Conservation (phyloP, 1,140 invertebrate species). For the Palaemon carinicauda region DNA sequence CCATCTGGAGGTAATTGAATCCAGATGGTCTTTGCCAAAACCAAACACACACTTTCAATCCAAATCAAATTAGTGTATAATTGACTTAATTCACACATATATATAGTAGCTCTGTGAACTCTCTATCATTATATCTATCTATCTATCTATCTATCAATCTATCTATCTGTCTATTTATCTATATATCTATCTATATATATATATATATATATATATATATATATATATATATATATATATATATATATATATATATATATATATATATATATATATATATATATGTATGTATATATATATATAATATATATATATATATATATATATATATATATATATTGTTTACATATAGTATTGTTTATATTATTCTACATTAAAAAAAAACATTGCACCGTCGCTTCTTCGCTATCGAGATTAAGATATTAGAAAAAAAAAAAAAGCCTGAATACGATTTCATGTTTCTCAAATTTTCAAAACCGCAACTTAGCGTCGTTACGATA, state of each 20-base stretch:
- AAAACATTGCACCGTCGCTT: too few relatives aligned
- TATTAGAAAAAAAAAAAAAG: too few relatives aligned
- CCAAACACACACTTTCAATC: too few relatives aligned
- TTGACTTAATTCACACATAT: neutral
- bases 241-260: slow-evolving; percentile 3
- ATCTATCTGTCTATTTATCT: neutral
- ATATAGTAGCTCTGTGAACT: neutral
- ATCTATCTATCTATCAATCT: neutral
- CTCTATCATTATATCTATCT: neutral
- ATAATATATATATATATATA: neutral
- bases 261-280: slow-evolving; percentile 2
- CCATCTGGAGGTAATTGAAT: too few relatives aligned
- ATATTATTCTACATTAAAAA: too few relatives aligned
- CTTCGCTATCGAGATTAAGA: too few relatives aligned
- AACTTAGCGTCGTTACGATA: too few relatives aligned
- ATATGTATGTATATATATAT: neutral
- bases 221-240: neutral
- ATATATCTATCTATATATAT: neutral
- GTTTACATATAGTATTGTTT: too few relatives aligned
- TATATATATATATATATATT: neutral
- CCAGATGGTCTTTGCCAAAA: too few relatives aligned
- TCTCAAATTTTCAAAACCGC: too few relatives aligned
- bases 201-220: neutral
- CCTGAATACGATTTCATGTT: too few relatives aligned
- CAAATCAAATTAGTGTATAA: too few relatives aligned